Conservation (phyloP, 2,113 vertebrate species). For the Phrynocephalus versicolor region DNA sequence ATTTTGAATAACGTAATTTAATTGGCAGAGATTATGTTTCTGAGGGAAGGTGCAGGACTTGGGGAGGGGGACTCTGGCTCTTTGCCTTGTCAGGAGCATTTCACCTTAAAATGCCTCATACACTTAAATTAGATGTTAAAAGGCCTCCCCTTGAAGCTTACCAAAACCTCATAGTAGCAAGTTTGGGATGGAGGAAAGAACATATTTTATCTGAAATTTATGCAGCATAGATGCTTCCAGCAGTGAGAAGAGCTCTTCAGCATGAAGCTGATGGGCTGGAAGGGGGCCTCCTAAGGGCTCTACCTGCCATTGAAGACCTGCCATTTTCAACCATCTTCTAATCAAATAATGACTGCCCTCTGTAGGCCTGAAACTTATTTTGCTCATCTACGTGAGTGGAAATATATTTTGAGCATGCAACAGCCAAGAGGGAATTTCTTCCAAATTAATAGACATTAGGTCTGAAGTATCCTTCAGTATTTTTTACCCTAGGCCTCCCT, state of each 20-base stretch:
- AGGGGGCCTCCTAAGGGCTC: neutral
- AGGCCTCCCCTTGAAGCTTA: neutral
- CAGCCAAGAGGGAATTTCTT: neutral
- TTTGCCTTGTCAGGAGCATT: neutral
- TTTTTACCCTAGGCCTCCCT: slow-evolving; percentile 11
- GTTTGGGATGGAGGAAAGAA: neutral
- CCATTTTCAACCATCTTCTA: neutral
- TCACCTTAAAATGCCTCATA: neutral
- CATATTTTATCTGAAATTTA: too few relatives aligned
- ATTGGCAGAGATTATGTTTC: neutral
- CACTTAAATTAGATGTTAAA: neutral
- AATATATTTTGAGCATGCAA: neutral
- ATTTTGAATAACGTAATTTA: neutral
- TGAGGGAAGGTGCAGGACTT: neutral
- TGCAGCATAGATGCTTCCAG: neutral
- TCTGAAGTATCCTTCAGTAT: neutral
- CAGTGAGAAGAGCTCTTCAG: neutral
- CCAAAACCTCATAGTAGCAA: neutral
- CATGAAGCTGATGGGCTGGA: neutral
- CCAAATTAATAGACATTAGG: neutral
- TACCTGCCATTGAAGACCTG: neutral
- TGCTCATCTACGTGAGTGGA: neutral
- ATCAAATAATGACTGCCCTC: neutral
- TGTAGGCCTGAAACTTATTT: neutral
- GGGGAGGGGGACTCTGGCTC: neutral